Conservation (phyloP, 2,113 vertebrate genomes). For the Ranitomeya variabilis region DNA sequence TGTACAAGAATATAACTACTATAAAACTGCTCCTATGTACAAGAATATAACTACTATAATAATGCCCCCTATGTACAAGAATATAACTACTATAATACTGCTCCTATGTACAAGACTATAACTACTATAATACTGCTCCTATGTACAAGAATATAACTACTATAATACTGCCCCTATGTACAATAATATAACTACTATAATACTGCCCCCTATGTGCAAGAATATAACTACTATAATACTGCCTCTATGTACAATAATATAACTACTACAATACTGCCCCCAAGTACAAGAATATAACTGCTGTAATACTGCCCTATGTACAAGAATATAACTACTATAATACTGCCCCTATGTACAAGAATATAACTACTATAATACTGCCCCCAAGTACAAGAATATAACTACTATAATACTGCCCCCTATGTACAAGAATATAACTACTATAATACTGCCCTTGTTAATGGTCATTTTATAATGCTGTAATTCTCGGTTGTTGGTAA, state of each 20-base stretch:
- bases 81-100: conserved; percentile 16
- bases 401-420: conserved; percentile 5
- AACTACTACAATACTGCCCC: conserved; percentile 11
- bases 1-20: conserved; percentile 5
- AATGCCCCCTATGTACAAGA: not conserved
- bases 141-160: not conserved
- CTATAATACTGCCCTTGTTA: not conserved
- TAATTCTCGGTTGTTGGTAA: too few species aligned
- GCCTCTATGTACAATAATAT: conserved; percentile 1
- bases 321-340: not conserved
- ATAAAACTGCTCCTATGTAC: not conserved
- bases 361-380: not conserved
- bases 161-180: not conserved
- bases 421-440: conserved; percentile 5
- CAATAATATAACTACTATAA: conserved; percentile 12
- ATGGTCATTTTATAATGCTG: too few species aligned
- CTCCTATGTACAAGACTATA: not conserved
- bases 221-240: not conserved
- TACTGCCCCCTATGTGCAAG: not conserved
- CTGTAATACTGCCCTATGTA: conserved; percentile 11
- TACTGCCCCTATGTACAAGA: too few species aligned
- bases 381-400: not conserved
- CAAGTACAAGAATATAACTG: not conserved
- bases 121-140: conserved; percentile 15
- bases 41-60: not conserved